These are phyloP conservation scores for Cephalopachus bancanus DNA, from an alignment of 2,797 vertebrate genomes.

Conservation along the genomic window DNA sequence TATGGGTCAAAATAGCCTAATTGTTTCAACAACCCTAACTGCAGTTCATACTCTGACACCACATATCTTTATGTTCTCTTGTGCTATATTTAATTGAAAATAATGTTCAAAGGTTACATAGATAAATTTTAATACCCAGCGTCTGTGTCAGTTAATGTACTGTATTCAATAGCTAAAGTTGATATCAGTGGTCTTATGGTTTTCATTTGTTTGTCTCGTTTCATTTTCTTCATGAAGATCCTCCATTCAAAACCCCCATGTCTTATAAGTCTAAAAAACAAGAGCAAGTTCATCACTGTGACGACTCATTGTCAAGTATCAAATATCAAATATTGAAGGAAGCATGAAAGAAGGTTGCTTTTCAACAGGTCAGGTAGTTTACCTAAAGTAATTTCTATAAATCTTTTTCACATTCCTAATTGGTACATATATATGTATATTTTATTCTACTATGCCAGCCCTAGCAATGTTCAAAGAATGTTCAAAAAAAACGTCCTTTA, in stretches of 20 bases:
- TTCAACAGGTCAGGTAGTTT: neutral
- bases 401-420: conserved; percentile 60
- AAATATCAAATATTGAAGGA: conserved; percentile 42
- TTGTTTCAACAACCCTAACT: neutral
- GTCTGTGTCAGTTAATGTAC: conserved; percentile 19
- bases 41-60: neutral
- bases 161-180: conserved; percentile 20
- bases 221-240: conserved; percentile 50
- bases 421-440: neutral
- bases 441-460: neutral
- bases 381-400: conserved; percentile 62
- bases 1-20: neutral
- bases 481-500: neutral
- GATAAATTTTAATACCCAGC: neutral
- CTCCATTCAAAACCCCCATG: conserved; percentile 31
- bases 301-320: conserved; percentile 71
- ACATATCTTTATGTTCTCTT: neutral
- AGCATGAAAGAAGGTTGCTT: neutral
- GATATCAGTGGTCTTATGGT: conserved; percentile 18
- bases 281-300: conserved; percentile 64
- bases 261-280: conserved; percentile 73
- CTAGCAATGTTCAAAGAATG: neutral
- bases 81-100: neutral
- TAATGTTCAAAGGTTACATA: neutral
- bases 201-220: neutral